Evolutionary conservation across 2,797 vertebrate genomes (phyloP), one percentile per base, ranked within the genome.

Genomic region (Acanthurus tractus): DNA sequence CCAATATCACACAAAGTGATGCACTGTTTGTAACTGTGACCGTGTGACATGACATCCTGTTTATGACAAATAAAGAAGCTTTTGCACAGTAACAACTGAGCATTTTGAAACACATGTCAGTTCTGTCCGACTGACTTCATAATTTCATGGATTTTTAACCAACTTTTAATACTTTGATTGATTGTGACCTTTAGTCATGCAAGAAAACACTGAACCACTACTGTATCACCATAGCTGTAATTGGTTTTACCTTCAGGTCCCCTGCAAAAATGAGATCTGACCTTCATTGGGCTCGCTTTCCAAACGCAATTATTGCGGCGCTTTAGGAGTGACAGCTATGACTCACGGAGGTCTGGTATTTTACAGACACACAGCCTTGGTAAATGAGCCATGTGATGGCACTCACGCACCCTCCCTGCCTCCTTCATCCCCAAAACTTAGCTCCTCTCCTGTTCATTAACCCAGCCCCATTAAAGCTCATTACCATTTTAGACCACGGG

Each of bases 361-460:
- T 73, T 70, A 75, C 75, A 80, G 40, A 66, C 63, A 63, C 55
- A 71, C 63, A n/a, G 14, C 10, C 46, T 55, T 73, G 68, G 83
- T 76, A 88, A 88, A 89, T 88, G 87, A 92, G 87, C 79, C 79
- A 45, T 81, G 74, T 54, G 68, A 82, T 65, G 59, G 38, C 38
- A 34, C 63, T 52, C 58, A 42, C 45, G 74, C 76, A 74, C 40
- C 23, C 75, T 63, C 48, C 18, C 15, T 68, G 40, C 74, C 49
- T 78, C 48, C 48, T 73, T 73, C 69, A 79, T 38, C 70, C 74
- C 79, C 68, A 61, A 85, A 87, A 90, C 79, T 64, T 78, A 71
- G 36, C 78, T 85, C 70, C 40, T 90, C 80, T 85, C 38, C 87
- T 84, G 82, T 78, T 92, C 87, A 92, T 92, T 92, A 91, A 85